A percentile compares a stretch with the other conserved stretches of the same genome.
These are phyloP conservation scores for Cettia cetti DNA, from an alignment of 2,113 vertebrate species.

Conservation along the genomic window DNA sequence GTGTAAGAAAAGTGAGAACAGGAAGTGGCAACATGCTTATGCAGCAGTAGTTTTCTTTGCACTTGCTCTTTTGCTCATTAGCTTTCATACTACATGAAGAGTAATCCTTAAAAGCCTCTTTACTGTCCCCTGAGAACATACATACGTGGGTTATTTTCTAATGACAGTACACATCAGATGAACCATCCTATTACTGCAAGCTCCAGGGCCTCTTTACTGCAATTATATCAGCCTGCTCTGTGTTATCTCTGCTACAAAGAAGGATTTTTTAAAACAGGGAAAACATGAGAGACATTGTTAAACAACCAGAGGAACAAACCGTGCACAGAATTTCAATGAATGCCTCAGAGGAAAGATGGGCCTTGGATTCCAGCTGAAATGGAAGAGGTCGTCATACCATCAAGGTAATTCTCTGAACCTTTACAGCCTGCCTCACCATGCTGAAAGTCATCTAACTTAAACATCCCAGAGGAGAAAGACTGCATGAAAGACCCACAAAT, in stretches of 20 bases:
- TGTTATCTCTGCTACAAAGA: slow-evolving; percentile 70
- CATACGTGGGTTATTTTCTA: slow-evolving; percentile 66
- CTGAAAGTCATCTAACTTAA: slow-evolving; percentile 49
- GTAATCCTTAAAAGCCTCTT: slow-evolving; percentile 75
- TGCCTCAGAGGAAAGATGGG: slow-evolving; percentile 49
- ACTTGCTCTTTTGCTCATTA: slow-evolving; percentile 69
- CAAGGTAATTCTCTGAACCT: slow-evolving; percentile 67
- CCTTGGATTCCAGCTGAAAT: slow-evolving; percentile 58
- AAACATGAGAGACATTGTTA: slow-evolving; percentile 77
- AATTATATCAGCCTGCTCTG: slow-evolving; percentile 69
- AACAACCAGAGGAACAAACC: slow-evolving; percentile 67
- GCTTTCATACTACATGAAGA: slow-evolving; percentile 62
- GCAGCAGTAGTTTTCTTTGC: slow-evolving; percentile 5
- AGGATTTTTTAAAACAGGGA: slow-evolving; percentile 63
- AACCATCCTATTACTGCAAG: slow-evolving; percentile 67
- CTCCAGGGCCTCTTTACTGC: slow-evolving; percentile 69
- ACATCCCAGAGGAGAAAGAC: slow-evolving; percentile 6
- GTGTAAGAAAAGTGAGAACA: not conserved
- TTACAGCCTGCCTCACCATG: slow-evolving; percentile 13
- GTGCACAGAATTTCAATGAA: slow-evolving; percentile 68
- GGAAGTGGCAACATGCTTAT: not conserved
- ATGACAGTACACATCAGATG: slow-evolving; percentile 66
- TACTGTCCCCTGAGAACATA: slow-evolving; percentile 67
- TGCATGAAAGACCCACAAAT: not conserved
- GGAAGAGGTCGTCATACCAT: slow-evolving; percentile 53